Evolutionary conservation across 37 sponge, comb jelly and placozoan genomes (phyloP), one percentile per base, ranked within the genome.

Genomic region (Bolinopsis microptera): DNA sequence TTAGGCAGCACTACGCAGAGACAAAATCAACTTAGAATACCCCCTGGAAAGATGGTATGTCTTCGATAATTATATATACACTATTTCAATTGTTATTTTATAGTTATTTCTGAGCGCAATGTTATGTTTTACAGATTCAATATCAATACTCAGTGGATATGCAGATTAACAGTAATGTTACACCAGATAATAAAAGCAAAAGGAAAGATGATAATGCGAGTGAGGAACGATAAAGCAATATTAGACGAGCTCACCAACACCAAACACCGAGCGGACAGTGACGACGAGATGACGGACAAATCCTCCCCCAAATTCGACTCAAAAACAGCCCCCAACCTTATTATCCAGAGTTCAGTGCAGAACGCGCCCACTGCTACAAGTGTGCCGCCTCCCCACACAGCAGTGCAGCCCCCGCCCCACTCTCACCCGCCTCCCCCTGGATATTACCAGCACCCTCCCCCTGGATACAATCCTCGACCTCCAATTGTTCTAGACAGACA

Each of bases 181-280:
- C 13, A 18, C 16, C 80, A 77, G 80, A 35, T 77, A 22, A 77
- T 77, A 35, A 77, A 77, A 36, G 33, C 80, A 3, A 77, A 77
- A 77, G 32, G 80, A 27, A n/a, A n/a, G n/a, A 35, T 77, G 36
- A 32, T 35, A 3, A 77, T 77, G 80, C 80, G 80, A 0, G 80
- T 77, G 5, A 27, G 80, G 37, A 77, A 77, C 33, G 80, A 77
- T 36, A 77, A 32, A 35, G 80, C 80, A 31, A 77, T 77, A 77
- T 32, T 77, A 0, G 80, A 77, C 35, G 80, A 77, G 35, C 80
- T 77, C 9, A 32, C 33, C 35, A 27, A 34, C 0, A 77, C 80
- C 1, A 28, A 32, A 32, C 80, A 77, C 36, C 27, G 35, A 31
- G 80, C 80, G 28, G 80, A 77, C 36, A 77, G 80, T 32, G 80